Evolutionary conservation across 2,797 vertebrate genomes (phyloP), one percentile per base, ranked within the genome.

Genomic region (Caiman crocodilus): DNA sequence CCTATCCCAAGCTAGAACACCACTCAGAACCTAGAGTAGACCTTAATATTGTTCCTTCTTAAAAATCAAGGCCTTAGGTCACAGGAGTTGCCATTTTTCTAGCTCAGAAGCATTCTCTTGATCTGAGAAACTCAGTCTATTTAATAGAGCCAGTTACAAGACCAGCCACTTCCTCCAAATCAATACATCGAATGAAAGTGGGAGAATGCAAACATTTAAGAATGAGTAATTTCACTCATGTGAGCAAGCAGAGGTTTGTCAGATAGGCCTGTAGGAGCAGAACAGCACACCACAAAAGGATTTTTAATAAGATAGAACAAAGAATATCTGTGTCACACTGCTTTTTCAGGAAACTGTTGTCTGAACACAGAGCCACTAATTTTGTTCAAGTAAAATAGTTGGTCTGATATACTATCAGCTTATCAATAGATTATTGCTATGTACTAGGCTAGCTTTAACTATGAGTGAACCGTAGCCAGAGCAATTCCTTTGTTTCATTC

Each of bases 91-190:
- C 42, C 42, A 10, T 50, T 9, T 50, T 50, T 50, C 42, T 50
- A 50, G 42, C 42, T 50, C 42, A 50, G 42, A 50, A 50, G 42
- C 42, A 50, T 18, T 14, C 9, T 76, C 10, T 7, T 35, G 17
- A 13, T 5, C 69, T 64, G 57, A 12, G 13, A 71, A 76, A 76
- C 18, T 4, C 28, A 21, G 69, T 42, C 4, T 23, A n/a, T 58
- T 23, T 75, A 59, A 78, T 26, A 0, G 0, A 56, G 75, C 12
- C 25, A 57, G 35, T 16, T 32, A 9, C 50, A 71, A 90, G 57
- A 11, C 58, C 59, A 0, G 0, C 35, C 21, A 67, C 35, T 5
- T 23, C 30, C 15, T 16, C 3, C 0, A 57, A 28, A 25, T 14
- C 74, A 32, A 50, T 35, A n/a, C 61, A 35, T 1, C 3, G 17